Percentiles rank a stretch among this genome's conserved stretches.
Evolutionary conservation across 2,797 vertebrate genomes (phyloP).

Genomic region (Alcedo atthis): DNA sequence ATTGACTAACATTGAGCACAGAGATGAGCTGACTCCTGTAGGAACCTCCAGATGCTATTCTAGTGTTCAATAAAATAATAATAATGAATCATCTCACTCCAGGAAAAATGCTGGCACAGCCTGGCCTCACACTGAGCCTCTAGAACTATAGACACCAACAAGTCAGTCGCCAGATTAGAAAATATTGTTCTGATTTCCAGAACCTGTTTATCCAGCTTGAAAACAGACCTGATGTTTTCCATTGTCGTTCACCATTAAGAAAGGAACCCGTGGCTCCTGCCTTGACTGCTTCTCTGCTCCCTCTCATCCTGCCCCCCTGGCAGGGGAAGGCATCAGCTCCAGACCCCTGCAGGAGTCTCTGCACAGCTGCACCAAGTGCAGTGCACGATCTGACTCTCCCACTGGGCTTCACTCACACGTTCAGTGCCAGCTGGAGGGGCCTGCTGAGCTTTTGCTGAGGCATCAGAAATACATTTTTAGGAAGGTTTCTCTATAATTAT

Average conservation of each 20-base stretch:
- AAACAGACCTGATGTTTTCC: not conserved
- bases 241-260: not conserved
- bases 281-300: not conserved
- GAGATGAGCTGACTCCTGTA: not conserved
- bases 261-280: not conserved
- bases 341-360: not conserved
- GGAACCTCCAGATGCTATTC: not conserved
- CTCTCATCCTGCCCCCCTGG: not conserved
- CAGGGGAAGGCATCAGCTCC: not conserved
- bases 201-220: not conserved
- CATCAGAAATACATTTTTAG: slow-evolving; percentile 61
- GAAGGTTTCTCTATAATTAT: slow-evolving; percentile 71
- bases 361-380: slow-evolving; percentile 9
- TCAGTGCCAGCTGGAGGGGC: slow-evolving; percentile 55
- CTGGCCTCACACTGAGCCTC: not conserved
- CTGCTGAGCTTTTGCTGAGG: slow-evolving; percentile 56
- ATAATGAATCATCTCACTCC: not conserved
- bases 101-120: not conserved
- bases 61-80: not conserved
- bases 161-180: not conserved
- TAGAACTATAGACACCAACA: not conserved
- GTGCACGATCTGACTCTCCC: not conserved
- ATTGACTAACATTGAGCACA: not conserved
- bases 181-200: not conserved
- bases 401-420: not conserved